Base-by-base conservation (phyloP, 1,140 invertebrate species). In the Drosophila sp. region DNA sequence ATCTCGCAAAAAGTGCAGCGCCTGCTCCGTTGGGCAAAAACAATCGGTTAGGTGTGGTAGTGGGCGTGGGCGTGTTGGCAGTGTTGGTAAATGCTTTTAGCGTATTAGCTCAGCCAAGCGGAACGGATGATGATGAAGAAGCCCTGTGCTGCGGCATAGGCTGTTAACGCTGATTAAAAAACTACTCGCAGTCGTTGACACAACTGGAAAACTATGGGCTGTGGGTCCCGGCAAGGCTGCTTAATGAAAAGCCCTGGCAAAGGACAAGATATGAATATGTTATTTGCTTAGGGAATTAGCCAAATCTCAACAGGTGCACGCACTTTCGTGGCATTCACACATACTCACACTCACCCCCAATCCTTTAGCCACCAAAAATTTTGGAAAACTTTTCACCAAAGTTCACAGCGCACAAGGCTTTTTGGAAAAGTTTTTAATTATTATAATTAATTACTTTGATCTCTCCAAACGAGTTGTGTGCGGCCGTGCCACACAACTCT, bases 391-490 rank as follows among this genome's bases (percentile, higher is more conserved):
- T 89, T 80, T 67, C 47, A 38, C 64, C 64, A 67, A 38, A 47
- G 69, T 44, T 64, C 25, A 38, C 56, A 32, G 69, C 67, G 69
- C 47, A 70, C 68, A 72, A 71, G 67, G 65, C 69, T 41, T 75
- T 71, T 66, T 66, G 56, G 41, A 68, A 83, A 87, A 87, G 84
- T 87, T 87, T 89, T 89, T 87, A 87, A 84, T 87, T 87, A 87
- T 89, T 87, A 87, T 87, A 87, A 87, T 87, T 87, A 87, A 89
- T 87, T 87, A 87, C 83, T 89, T 87, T 87, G 83, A 87, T 87
- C 83, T 87, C 84, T 71, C 60, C 63, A 72, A 8, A 72, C 44
- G 54, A 63, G 69, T 72, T 76, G 30, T 27, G 56, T 32, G 23
- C 44, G 66, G 33, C 79, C 60, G 61, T 65, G 60, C 63, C 25